Evolutionary conservation across 1,140 invertebrate genomes (phyloP), one percentile per base, ranked within the genome.

Genomic region (Bactericera cockerelli): DNA sequence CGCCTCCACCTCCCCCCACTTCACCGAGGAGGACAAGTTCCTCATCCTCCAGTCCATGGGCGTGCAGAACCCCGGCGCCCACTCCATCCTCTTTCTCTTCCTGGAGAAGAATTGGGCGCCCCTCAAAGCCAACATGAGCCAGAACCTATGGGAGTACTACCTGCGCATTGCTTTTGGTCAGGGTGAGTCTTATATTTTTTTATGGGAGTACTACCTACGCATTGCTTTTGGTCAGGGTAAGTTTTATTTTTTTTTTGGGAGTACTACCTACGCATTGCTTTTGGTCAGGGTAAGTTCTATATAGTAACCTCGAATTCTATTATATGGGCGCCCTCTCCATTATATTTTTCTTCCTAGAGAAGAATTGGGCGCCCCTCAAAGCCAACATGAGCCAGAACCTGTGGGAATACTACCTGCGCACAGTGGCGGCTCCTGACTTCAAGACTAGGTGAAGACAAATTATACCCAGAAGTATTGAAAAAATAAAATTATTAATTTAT

Each of bases 11-110:
- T 49, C 42, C n/a, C 6, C 6, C 6, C 22, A 49, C 19, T 49
- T 49, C 42, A 49, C 42, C 3, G 42, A 49, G 22, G 42, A 49
- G 22, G 42, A 49, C 22, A 49, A 49, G 19, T 49, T 49, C 42
- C n/a, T 49, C 22, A 8, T 49, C n/a, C 22, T 49, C 8, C 42
- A 49, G 19, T 49, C 42, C 8, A 49, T 49, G 42, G 42, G 42
- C 42, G 19, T 22, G 6, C 42, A 49, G n/a, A 49, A 49, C 19
- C 42, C 42, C 19, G 42, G 42, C n/a, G 42, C 42, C n/a, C 42
- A 49, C 19, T 49, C 42, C 22, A 49, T 22, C 4, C 42, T 49
- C 4, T 49, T 49, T 16, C 8, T 49, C 6, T 49, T 49, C 42
- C 22, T 49, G 22, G 42, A 49, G 42, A 49, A 49, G 19, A 49